phyloP scores from a whole-genome alignment of 2,113 vertebrate species.

The Lepisosteus oculatus region DNA sequence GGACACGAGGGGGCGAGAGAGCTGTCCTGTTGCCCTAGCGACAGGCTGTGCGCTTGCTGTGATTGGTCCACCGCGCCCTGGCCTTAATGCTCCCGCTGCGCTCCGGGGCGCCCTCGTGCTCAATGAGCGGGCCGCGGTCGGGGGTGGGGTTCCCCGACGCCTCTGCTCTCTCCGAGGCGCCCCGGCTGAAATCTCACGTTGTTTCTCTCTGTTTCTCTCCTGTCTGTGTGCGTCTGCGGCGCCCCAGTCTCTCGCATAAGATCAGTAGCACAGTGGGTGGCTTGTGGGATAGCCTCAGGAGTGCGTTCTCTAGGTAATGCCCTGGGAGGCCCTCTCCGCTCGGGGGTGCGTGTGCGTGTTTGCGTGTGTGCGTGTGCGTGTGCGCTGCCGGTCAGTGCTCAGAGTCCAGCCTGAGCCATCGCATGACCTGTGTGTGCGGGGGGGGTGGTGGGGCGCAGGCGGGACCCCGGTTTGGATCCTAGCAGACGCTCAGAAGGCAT shows the following conservation, averaged over 20 bases:
- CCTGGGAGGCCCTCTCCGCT: slow-evolving; percentile 55
- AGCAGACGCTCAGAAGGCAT: too few species aligned
- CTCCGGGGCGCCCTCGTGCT: too few species aligned
- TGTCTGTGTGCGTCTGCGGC: slow-evolving; percentile 74
- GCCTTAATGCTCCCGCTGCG: too few species aligned
- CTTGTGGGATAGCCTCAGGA: slow-evolving; percentile 93
- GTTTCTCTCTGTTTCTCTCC: slow-evolving; percentile 47
- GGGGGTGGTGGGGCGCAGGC: too few species aligned
- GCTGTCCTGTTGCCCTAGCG: too few species aligned
- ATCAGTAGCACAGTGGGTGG: slow-evolving; percentile 90
- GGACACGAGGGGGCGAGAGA: too few species aligned
- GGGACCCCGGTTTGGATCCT: too few species aligned
- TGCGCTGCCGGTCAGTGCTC: neutral
- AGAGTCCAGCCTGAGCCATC: too few species aligned
- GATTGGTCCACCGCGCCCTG: too few species aligned
- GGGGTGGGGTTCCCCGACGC: slow-evolving; percentile 24
- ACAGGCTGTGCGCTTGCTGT: too few species aligned
- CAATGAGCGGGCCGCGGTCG: too few species aligned
- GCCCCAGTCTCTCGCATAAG: slow-evolving; percentile 89
- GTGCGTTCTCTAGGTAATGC: slow-evolving; percentile 90
- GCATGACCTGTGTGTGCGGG: too few species aligned
- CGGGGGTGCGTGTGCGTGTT: slow-evolving; percentile 32
- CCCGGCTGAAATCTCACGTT: slow-evolving; percentile 27
- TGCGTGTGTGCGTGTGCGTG: neutral
- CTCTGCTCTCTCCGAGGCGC: slow-evolving; percentile 57